phyloP scores from a whole-genome alignment of 2,113 vertebrate species.

The Prionailurus bengalensis region DNA sequence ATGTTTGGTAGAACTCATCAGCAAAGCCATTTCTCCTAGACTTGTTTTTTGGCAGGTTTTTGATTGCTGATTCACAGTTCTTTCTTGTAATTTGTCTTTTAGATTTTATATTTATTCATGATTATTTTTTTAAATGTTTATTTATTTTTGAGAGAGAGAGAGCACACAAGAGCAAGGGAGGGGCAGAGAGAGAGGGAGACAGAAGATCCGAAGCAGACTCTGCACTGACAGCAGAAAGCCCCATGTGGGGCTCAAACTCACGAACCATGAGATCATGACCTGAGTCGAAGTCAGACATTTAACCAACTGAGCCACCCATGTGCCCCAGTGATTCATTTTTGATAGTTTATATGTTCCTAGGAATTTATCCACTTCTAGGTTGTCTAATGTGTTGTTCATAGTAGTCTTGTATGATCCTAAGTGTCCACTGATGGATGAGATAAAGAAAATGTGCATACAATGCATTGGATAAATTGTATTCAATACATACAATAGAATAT shows the following conservation, averaged over 20 bases:
- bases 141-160: no score
- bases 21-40: not conserved
- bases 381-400: not conserved
- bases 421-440: not conserved
- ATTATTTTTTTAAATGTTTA: not conserved
- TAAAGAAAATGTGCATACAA: not conserved
- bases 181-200: no score
- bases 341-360: not conserved
- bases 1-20: not conserved
- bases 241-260: no score
- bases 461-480: not conserved
- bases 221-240: no score
- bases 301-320: no score
- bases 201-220: no score
- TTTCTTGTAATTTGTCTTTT: not conserved
- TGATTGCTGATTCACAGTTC: not conserved
- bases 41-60: not conserved
- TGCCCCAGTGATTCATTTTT: not conserved
- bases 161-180: no score
- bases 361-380: not conserved
- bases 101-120: not conserved
- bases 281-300: no score
- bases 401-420: not conserved
- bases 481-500: not conserved
- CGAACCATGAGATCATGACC: no score